Conservation (phyloP, 2,113 vertebrate genomes). For the Serinus canaria region DNA sequence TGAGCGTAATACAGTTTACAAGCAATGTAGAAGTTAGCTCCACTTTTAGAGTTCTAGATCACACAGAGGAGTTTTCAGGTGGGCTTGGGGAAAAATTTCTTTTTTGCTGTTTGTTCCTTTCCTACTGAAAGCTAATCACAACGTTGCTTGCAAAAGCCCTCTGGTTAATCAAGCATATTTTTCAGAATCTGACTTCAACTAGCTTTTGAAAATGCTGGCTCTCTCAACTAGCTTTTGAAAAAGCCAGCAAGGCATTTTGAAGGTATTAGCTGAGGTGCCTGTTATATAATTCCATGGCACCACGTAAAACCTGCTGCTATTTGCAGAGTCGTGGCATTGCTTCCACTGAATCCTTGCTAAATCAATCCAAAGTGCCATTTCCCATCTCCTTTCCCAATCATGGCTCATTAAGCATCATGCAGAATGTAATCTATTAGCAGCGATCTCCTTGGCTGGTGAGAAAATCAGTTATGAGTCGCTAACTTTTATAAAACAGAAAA, state of each 20-base stretch:
- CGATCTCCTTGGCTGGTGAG: neutral
- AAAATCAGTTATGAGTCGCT: constrained; percentile 26
- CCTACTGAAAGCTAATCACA: neutral
- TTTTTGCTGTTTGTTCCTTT: neutral
- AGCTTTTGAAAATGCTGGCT: constrained; percentile 13
- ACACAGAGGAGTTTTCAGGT: neutral
- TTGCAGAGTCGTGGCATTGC: neutral
- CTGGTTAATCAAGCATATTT: neutral
- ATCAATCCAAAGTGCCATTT: constrained; percentile 26
- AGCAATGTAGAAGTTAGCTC: neutral
- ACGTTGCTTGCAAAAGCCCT: neutral
- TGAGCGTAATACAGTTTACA: neutral
- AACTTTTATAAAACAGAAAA: constrained; percentile 38
- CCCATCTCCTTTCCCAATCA: constrained; percentile 42
- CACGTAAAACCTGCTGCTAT: neutral
- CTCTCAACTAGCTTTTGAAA: neutral
- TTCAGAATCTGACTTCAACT: neutral
- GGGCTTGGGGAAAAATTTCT: neutral
- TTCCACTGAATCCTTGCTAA: neutral
- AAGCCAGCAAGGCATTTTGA: neutral
- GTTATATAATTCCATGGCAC: neutral
- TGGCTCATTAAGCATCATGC: constrained; percentile 51
- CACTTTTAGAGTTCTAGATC: neutral
- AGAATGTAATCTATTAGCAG: constrained; percentile 55
- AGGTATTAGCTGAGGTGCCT: neutral